phyloP scores from a whole-genome alignment of 2,888 invertebrate genomes.

The Drosophila mayaguana region DNA sequence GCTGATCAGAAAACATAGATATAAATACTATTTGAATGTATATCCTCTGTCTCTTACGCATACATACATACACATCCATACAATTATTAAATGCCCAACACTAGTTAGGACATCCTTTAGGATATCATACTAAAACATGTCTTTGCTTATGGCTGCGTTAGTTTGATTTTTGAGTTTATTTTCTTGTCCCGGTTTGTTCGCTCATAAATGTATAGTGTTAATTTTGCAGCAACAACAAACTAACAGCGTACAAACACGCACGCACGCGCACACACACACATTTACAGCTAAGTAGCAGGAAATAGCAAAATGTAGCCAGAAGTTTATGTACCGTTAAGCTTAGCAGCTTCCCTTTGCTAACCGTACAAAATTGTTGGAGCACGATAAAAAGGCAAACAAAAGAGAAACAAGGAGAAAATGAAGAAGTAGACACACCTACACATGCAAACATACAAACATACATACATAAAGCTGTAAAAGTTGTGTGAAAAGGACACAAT shows the following conservation, averaged over 20 bases:
- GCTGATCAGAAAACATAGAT: background rate
- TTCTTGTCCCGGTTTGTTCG: constrained; percentile 30
- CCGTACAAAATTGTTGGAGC: constrained; percentile 51
- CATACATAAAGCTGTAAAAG: constrained; percentile 49
- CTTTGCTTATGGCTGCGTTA: background rate
- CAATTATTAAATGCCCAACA: background rate
- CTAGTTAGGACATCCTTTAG: too few species aligned
- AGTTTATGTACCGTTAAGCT: constrained; percentile 59
- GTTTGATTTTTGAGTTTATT: constrained; percentile 16
- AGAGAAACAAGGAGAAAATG: constrained; percentile 2
- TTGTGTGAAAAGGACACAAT: constrained; percentile 40
- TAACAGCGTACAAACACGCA: background rate
- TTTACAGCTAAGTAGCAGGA: constrained; percentile 53
- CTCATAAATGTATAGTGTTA: constrained; percentile 57
- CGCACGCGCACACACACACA: constrained; percentile 1
- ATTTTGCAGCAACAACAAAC: constrained; percentile 45
- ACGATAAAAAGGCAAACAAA: constrained; percentile 46
- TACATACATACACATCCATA: too few species aligned
- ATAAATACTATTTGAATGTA: background rate
- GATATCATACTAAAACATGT: constrained; percentile 19
- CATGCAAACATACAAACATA: constrained; percentile 8
- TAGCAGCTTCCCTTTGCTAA: constrained; percentile 47
- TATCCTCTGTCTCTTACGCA: too few species aligned
- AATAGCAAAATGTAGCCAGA: constrained; percentile 48
- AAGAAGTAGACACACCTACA: background rate